Percentiles rank a stretch among this genome's conserved stretches.
Evolutionary conservation across 1,140 invertebrate genomes (phyloP).

Genomic region (Scaptomyza pallida): DNA sequence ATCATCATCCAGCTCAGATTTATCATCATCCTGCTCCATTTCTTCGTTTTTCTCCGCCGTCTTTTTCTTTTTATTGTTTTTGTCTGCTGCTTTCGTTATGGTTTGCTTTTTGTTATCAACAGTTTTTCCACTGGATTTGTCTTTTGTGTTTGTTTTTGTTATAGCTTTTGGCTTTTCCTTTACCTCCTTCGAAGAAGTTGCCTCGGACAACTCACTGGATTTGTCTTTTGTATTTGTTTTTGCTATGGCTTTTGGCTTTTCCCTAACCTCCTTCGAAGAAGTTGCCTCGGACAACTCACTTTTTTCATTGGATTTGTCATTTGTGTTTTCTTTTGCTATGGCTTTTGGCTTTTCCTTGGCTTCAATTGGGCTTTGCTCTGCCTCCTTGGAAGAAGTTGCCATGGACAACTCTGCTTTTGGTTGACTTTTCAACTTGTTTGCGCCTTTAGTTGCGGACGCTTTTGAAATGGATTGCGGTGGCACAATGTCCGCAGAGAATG

Average conservation of each 20-base stretch:
- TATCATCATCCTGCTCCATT: not conserved
- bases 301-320: not conserved
- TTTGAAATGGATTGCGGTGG: not conserved
- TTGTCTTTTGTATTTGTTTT: not conserved
- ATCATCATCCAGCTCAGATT: not conserved
- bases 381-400: too few species aligned
- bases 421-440: not conserved
- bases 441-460: not conserved
- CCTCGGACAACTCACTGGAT: too few species aligned
- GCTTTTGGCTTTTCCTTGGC: not conserved
- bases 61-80: not conserved
- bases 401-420: not conserved
- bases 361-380: too few species aligned
- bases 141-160: not conserved
- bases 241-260: not conserved
- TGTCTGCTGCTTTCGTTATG: not conserved
- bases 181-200: too few species aligned
- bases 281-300: too few species aligned
- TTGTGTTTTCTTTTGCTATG: not conserved
- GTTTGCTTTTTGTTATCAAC: not conserved
- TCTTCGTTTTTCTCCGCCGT: not conserved
- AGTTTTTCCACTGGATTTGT: not conserved
- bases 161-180: not conserved
- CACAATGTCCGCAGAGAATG: not conserved
- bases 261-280: not conserved